phyloP scores from a whole-genome alignment of 2,888 invertebrate species.

The Lycia hirtaria region DNA sequence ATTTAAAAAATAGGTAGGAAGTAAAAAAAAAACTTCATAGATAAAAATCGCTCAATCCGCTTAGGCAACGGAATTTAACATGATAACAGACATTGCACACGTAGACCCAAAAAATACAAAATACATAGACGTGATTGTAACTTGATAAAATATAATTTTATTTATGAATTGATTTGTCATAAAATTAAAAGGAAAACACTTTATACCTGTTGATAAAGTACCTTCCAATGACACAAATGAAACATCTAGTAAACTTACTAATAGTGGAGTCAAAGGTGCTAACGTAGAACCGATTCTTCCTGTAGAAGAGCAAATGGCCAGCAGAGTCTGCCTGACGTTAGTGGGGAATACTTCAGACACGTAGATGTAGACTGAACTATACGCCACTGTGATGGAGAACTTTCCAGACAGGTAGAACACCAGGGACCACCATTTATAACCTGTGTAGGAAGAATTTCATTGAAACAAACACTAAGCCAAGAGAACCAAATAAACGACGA shows the following conservation, averaged over 20 bases:
- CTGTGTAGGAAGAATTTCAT: conserved; percentile 47
- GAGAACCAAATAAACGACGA: neutral
- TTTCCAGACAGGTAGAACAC: conserved; percentile 87
- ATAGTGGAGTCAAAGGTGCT: conserved; percentile 87
- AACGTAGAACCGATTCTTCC: conserved; percentile 88
- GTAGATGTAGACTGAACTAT: conserved; percentile 87
- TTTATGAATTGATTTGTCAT: no score
- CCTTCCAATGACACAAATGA: neutral
- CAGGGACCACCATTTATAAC: conserved; percentile 75
- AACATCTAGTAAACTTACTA: conserved; percentile 74
- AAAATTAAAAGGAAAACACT: neutral
- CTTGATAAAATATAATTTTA: no score
- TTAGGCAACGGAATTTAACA: no score
- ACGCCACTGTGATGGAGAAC: conserved; percentile 88
- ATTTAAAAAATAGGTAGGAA: no score
- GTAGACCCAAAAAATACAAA: no score
- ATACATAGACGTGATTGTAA: no score
- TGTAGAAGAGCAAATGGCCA: conserved; percentile 87
- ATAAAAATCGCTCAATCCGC: no score
- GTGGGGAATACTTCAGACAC: conserved; percentile 90
- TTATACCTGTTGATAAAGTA: no score
- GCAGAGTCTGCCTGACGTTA: conserved; percentile 86
- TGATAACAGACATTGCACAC: no score
- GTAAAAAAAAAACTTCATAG: no score
- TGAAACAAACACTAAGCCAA: neutral